Evolutionary conservation across 1,140 invertebrate genomes (phyloP).

Genomic region (Brachionus asplanchnoidis): DNA sequence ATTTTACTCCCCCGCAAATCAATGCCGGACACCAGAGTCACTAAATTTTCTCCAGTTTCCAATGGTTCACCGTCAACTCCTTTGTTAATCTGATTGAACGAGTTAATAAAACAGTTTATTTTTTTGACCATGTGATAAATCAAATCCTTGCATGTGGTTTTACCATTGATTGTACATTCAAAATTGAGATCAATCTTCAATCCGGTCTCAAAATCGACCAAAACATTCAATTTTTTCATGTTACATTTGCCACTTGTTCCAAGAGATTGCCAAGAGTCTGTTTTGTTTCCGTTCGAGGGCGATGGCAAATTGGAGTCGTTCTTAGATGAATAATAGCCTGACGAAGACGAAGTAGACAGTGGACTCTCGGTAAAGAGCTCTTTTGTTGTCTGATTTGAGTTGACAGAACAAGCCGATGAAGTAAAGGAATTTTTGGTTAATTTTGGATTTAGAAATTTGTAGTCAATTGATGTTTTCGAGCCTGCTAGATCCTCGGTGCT

Average conservation of each 20-base stretch:
- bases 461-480: constrained; percentile 2
- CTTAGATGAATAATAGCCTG: constrained; percentile 22
- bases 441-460: constrained; percentile 6
- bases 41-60: background rate
- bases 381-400: constrained; percentile 13
- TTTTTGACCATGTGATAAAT: constrained; percentile 13
- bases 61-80: background rate
- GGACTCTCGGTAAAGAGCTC: background rate
- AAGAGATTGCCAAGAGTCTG: background rate
- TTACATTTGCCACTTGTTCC: background rate
- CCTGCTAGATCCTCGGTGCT: background rate
- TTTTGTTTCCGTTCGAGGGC: background rate
- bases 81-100: constrained; percentile 17
- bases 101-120: constrained; percentile 5
- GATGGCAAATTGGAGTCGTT: constrained; percentile 1
- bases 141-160: constrained; percentile 24
- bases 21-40: background rate
- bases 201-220: constrained; percentile 32
- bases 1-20: background rate
- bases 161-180: constrained; percentile 29
- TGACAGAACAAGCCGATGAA: background rate
- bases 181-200: constrained; percentile 33
- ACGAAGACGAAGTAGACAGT: constrained; percentile 19
- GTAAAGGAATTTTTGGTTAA: constrained; percentile 8
- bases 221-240: constrained; percentile 2